phyloP scores from a whole-genome alignment of 2,888 invertebrate species.

The Phortica magna region DNA sequence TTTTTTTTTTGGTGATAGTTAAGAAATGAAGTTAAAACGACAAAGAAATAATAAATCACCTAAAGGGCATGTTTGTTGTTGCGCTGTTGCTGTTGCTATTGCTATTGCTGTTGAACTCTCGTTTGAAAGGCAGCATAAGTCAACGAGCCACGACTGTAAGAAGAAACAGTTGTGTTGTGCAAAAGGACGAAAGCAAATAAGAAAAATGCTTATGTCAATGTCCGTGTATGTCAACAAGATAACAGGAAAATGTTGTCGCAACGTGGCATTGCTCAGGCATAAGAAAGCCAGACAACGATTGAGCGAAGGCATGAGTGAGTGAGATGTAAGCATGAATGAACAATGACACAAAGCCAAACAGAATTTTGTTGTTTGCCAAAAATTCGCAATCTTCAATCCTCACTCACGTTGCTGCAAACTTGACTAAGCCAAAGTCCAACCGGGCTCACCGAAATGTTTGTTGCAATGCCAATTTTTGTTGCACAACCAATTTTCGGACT shows the following conservation, averaged over 20 bases:
- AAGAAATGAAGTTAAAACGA: background rate
- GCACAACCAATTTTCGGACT: background rate
- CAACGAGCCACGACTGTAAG: slow-evolving; percentile 19
- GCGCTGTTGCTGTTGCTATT: too few species aligned
- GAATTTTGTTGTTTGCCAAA: too few species aligned
- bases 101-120: too few species aligned
- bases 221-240: slow-evolving; percentile 66
- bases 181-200: background rate
- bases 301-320: background rate
- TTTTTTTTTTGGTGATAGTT: background rate
- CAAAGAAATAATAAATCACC: slow-evolving; percentile 23
- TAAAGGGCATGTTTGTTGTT: slow-evolving; percentile 11
- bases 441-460: background rate
- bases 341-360: background rate
- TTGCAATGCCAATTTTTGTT: slow-evolving; percentile 12
- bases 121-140: slow-evolving; percentile 28
- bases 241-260: slow-evolving; percentile 48
- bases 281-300: background rate
- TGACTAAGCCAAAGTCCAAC: too few species aligned
- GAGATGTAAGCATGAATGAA: background rate
- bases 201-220: slow-evolving; percentile 65
- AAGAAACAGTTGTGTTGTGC: background rate
- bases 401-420: too few species aligned
- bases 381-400: too few species aligned
- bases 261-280: slow-evolving; percentile 15